Base-by-base conservation (phyloP, 2,113 vertebrate genomes). In the Bostrychus sinensis region DNA sequence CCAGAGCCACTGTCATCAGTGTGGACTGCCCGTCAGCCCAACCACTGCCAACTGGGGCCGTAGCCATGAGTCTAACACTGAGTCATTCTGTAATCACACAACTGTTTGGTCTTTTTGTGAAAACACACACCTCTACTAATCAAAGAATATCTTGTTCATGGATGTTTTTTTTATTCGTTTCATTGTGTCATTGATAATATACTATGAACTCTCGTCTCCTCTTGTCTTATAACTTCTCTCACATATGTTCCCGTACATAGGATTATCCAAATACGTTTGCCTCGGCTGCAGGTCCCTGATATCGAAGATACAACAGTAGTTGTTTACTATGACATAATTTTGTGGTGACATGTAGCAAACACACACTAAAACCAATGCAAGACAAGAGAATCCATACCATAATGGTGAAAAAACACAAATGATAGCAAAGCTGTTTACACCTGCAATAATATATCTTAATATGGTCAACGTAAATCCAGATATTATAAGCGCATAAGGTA, bases 91-190 rank as follows among this genome's bases (percentile, higher is more conserved):
- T 75, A n/a, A 28, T 23, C 73, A 70, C 58, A 74, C 8, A 20
- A 68, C 45, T 61, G 68, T 60, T 58, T 59, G 71, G 62, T 71
- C 77, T 45, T 5, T 77, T 70, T 57, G 70, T 69, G 56, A 72
- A 34, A 2, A 59, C 28, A 30, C 28, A 30, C 28, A 30, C 28
- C 7, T 30, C 28, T 30, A 3, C 28, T 30, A 4, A 3, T 7
- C 28, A 30, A 30, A 30, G 28, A 30, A 30, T 30, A 30, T 30
- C 28, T 4, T 4, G 28, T 3, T 30, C 7, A 7, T 30, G 28
- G 7, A 30, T 30, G 28, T 30, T 7, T 30, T 30, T 3, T 30
- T 30, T 5, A 7, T 32, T n/a, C n/a, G n/a, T n/a, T n/a, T n/a
- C n/a, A n/a, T n/a, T n/a, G n/a, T n/a, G n/a, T n/a, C n/a, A 23